Base-by-base conservation (phyloP, 2,888 invertebrate genomes). In the Plemyria rubiginata region DNA sequence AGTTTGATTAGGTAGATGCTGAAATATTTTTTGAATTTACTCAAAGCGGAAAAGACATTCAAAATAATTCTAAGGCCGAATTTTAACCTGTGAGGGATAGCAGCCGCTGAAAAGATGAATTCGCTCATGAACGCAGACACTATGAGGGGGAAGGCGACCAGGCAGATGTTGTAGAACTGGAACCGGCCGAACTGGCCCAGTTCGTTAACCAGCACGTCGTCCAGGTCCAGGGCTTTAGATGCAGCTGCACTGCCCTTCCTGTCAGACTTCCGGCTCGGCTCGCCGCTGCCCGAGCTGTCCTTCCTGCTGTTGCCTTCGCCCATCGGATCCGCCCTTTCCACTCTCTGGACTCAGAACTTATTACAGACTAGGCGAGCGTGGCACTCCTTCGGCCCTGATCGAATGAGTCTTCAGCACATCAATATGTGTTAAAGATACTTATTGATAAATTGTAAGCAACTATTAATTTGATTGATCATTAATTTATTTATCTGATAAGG, bases 91-190 rank as follows among this genome's bases (percentile, higher is more conserved):
- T 96, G 95, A 48, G 94, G 93, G 15, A 96, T 86, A 64, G 94
- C 94, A 58, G 94, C 94, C 0, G 96, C 95, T 0, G 96, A 95
- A 81, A 96, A 96, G 61, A 96, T 94, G 75, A 95, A 96, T 49
- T 95, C 94, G 68, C 95, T 93, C 72, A 94, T 94, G 66, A 95
- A 94, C 0, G 95, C 94, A 2, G 95, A 94, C 80, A 95, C 94
- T 60, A 95, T 87, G 70, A 95, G 92, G 0, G 95, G 95, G 38
- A 96, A 65, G 60, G 94, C 90, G 49, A 96, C 94, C 62, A 96
- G 81, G 41, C 91, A 59, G 64, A 95, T 94, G 66, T 94, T 94
- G 32, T 90, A 77, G 22, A 94, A 75, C 85, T 96, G 96, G 81
- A 94, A 96, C 68, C 90, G 90, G n/a, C 95, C 95, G 68, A 95